phyloP scores from a whole-genome alignment of 2,888 invertebrate genomes.

The Gnatocerus cornutus region DNA sequence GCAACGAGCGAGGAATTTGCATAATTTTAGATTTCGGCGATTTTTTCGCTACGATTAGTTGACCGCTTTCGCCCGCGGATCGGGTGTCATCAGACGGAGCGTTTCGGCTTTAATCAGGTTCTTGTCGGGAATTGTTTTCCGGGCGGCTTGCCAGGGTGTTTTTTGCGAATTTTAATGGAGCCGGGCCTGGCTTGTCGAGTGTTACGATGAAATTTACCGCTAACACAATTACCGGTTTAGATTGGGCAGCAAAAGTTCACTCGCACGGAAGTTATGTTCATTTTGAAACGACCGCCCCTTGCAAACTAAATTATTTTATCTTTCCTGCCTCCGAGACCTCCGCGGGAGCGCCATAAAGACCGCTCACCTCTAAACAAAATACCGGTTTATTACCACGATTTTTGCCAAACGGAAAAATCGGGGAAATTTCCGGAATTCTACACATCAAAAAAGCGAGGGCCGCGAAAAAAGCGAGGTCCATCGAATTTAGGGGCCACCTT shows the following conservation, averaged over 20 bases:
- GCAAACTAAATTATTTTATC: constrained; percentile 64
- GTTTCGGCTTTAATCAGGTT: constrained; percentile 29
- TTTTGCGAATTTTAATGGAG: constrained; percentile 57
- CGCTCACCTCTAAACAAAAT: constrained; percentile 32
- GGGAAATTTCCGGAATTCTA: too few species aligned
- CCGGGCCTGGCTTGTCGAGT: constrained; percentile 63
- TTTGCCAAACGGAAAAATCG: background rate
- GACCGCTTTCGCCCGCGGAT: background rate
- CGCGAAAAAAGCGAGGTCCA: too few species aligned
- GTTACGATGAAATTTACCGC: constrained; percentile 68
- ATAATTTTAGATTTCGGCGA: constrained; percentile 69
- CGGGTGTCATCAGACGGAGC: constrained; percentile 10
- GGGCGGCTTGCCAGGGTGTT: constrained; percentile 26
- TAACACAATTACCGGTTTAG: constrained; percentile 70
- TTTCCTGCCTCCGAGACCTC: constrained; percentile 40
- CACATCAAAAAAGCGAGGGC: too few species aligned
- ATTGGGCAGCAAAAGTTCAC: constrained; percentile 68
- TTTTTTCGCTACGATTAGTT: constrained; percentile 42
- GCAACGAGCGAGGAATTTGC: constrained; percentile 66
- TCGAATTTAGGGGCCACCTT: too few species aligned
- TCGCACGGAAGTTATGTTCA: constrained; percentile 69
- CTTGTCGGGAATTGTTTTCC: constrained; percentile 29
- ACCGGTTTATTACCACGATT: constrained; percentile 17
- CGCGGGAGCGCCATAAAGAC: constrained; percentile 31
- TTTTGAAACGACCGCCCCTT: constrained; percentile 64